Percentiles rank a stretch among this genome's conserved stretches.
phyloP scores from a whole-genome alignment of 2,888 invertebrate genomes.

The Thera britannica region DNA sequence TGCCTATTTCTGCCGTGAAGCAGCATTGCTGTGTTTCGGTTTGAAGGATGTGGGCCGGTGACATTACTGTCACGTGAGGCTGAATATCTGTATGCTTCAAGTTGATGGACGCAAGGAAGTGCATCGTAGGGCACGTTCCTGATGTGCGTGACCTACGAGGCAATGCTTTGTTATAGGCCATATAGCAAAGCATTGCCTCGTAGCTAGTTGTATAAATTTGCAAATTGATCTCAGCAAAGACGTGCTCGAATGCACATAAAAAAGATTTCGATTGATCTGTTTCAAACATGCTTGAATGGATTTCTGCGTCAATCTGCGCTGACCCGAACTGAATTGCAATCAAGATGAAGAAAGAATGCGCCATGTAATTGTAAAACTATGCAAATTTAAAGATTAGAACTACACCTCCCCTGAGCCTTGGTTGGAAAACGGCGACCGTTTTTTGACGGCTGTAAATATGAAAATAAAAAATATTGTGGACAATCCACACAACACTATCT shows the following conservation, averaged over 20 bases:
- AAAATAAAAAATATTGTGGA: neutral
- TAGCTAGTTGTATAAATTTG: too few species aligned
- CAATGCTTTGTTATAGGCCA: neutral
- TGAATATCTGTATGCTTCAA: too few species aligned
- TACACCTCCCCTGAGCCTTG: neutral
- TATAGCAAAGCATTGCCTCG: too few species aligned
- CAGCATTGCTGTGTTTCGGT: too few species aligned
- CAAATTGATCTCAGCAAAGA: too few species aligned
- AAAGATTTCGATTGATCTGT: neutral
- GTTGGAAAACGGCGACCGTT: neutral
- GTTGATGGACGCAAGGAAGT: too few species aligned
- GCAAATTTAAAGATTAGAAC: conserved; percentile 58
- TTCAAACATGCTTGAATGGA: neutral
- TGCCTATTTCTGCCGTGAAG: too few species aligned
- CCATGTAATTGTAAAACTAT: conserved; percentile 76
- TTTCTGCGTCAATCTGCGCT: neutral
- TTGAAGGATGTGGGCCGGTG: too few species aligned
- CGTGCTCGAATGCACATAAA: neutral
- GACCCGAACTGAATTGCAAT: conserved; percentile 32
- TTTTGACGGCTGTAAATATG: neutral
- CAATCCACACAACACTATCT: too few species aligned
- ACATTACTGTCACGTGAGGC: too few species aligned
- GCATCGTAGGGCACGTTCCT: too few species aligned
- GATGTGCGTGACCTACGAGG: too few species aligned
- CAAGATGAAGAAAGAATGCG: conserved; percentile 66